A percentile compares a stretch with the other conserved stretches of the same genome.
Evolutionary conservation across 2,888 invertebrate genomes (phyloP).

Genomic region (Steromphala cineraria): DNA sequence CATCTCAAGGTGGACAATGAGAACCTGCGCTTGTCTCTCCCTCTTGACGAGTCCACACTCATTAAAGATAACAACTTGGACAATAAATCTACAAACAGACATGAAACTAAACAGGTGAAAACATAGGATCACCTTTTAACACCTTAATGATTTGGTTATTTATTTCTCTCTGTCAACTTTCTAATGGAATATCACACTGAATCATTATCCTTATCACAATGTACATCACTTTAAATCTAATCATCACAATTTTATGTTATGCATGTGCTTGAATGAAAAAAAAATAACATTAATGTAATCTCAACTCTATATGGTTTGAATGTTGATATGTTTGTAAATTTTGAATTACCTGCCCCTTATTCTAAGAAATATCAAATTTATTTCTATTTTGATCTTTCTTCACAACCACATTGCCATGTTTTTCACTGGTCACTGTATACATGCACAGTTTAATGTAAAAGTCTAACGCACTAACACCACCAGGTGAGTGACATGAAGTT

Average conservation of each 20-base stretch:
- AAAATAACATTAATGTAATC: not conserved
- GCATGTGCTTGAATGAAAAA: not conserved
- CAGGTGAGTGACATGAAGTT: conserved; percentile 45
- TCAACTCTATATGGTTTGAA: too few relatives aligned
- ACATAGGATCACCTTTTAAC: not conserved
- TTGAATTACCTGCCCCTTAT: too few relatives aligned
- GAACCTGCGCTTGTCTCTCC: conserved; percentile 57
- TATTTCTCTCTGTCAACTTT: not conserved
- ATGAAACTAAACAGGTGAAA: not conserved
- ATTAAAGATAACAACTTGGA: conserved; percentile 48
- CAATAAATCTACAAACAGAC: conserved; percentile 28
- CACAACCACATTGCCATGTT: not conserved
- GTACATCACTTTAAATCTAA: not conserved
- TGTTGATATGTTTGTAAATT: too few relatives aligned
- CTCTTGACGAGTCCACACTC: conserved; percentile 56
- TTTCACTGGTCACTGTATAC: not conserved
- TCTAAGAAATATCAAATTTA: not conserved
- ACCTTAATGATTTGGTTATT: not conserved
- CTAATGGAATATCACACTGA: not conserved
- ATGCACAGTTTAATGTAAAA: not conserved
- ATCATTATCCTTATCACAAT: not conserved
- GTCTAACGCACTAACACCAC: not conserved
- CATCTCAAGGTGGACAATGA: conserved; percentile 65
- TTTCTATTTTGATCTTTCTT: not conserved
- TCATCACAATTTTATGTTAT: not conserved